These are phyloP conservation scores for Myzus persicae DNA, from an alignment of 1,140 invertebrate species.

Conservation along the genomic window DNA sequence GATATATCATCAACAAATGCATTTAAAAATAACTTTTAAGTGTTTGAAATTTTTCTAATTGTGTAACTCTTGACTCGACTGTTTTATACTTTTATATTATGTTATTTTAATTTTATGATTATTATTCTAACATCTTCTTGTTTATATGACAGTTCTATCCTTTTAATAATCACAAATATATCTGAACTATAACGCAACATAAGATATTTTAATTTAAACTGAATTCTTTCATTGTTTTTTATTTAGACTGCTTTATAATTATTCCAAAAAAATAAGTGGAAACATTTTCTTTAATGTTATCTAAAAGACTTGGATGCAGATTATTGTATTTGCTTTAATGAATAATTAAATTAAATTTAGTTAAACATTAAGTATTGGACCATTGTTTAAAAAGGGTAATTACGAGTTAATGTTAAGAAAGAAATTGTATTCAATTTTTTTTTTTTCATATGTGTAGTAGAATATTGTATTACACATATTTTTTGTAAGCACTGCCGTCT, in stretches of 20 bases:
- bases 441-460: background rate
- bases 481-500: background rate
- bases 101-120: too few relatives aligned
- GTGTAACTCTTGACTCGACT: background rate
- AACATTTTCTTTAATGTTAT: background rate
- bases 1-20: conserved; percentile 8
- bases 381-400: conserved; percentile 43
- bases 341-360: background rate
- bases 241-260: background rate
- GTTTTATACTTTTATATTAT: conserved; percentile 30
- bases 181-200: background rate
- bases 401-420: conserved; percentile 5
- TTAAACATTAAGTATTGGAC: background rate
- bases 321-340: background rate
- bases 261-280: background rate
- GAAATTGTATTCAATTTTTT: conserved; percentile 1
- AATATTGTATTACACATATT: background rate
- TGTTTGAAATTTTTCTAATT: background rate
- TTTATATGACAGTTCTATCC: background rate
- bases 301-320: background rate
- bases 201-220: background rate
- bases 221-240: background rate
- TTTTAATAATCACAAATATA: background rate
- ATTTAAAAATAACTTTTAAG: background rate
- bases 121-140: background rate